Evolutionary conservation across 2,888 invertebrate species (phyloP).

Genomic region (Polydrusus tereticollis): DNA sequence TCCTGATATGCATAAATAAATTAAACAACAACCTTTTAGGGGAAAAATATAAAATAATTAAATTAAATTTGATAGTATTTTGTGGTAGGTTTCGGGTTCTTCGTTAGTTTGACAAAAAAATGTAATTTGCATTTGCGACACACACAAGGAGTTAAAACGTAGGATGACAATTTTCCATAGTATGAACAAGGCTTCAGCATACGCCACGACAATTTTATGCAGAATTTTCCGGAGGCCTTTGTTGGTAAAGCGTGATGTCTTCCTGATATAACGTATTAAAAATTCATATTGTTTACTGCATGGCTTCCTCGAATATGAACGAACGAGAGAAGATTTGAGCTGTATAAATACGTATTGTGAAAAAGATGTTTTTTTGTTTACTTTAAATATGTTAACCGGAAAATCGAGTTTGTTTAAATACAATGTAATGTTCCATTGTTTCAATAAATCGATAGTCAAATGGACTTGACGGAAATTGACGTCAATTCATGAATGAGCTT

Average conservation of each 20-base stretch:
- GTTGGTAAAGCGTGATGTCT: conserved; percentile 42
- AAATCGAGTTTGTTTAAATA: too few relatives aligned
- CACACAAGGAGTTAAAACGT: background rate
- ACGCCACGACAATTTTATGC: conserved; percentile 25
- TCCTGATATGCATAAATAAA: too few relatives aligned
- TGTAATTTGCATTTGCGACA: too few relatives aligned
- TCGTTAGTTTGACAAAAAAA: too few relatives aligned
- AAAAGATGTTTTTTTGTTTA: background rate
- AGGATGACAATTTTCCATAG: conserved; percentile 10
- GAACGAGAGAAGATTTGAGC: conserved; percentile 11
- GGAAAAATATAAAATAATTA: too few relatives aligned
- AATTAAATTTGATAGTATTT: too few relatives aligned
- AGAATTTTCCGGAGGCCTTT: conserved; percentile 24
- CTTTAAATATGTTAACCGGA: background rate
- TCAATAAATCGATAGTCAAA: too few relatives aligned
- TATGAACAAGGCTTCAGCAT: conserved; percentile 30
- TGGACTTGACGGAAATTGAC: too few relatives aligned
- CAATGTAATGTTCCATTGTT: too few relatives aligned
- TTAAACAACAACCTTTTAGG: too few relatives aligned
- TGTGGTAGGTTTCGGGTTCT: too few relatives aligned
- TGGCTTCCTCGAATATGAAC: conserved; percentile 20
- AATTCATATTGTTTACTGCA: conserved; percentile 43
- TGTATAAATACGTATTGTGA: background rate
- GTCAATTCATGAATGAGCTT: too few relatives aligned
- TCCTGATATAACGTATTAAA: conserved; percentile 41